These are phyloP conservation scores for Halocynthia aurantium DNA, from an alignment of 23 tunicate species.

Conservation along the genomic window DNA sequence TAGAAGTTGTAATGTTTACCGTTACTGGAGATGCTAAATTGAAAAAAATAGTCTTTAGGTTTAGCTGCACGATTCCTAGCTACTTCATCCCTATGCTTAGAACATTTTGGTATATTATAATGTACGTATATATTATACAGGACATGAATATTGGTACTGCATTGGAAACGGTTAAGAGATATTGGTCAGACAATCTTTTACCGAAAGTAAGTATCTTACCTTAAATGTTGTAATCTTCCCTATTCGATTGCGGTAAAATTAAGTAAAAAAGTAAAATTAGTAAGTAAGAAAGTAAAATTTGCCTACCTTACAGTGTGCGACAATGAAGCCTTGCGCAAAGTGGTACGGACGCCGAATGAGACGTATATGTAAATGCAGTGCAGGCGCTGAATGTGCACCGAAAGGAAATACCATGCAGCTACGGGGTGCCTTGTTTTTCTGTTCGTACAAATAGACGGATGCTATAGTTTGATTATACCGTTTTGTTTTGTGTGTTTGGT, in stretches of 20 bases:
- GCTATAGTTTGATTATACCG: neutral
- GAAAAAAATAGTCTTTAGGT: too few relatives aligned
- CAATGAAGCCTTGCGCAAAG: slow-evolving; percentile 9
- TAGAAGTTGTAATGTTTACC: too few relatives aligned
- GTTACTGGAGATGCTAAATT: too few relatives aligned
- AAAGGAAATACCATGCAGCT: neutral
- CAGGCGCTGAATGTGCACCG: slow-evolving; percentile 1
- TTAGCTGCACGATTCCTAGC: too few relatives aligned
- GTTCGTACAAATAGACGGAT: neutral
- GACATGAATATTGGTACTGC: neutral
- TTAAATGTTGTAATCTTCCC: neutral
- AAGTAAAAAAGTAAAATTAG: too few relatives aligned
- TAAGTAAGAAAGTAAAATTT: neutral
- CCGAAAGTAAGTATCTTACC: too few relatives aligned
- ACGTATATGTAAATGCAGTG: slow-evolving; percentile 8
- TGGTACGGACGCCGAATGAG: slow-evolving; percentile 17
- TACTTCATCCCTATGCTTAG: too few relatives aligned
- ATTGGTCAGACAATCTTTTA: neutral
- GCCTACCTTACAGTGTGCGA: slow-evolving; percentile 1
- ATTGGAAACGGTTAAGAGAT: slow-evolving; percentile 8
- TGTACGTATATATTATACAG: too few relatives aligned
- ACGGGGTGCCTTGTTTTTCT: neutral
- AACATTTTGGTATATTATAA: too few relatives aligned
- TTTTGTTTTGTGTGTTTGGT: too few relatives aligned
- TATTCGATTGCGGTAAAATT: neutral